Conservation (phyloP, 2,888 invertebrate genomes). For the Phortica magna region DNA sequence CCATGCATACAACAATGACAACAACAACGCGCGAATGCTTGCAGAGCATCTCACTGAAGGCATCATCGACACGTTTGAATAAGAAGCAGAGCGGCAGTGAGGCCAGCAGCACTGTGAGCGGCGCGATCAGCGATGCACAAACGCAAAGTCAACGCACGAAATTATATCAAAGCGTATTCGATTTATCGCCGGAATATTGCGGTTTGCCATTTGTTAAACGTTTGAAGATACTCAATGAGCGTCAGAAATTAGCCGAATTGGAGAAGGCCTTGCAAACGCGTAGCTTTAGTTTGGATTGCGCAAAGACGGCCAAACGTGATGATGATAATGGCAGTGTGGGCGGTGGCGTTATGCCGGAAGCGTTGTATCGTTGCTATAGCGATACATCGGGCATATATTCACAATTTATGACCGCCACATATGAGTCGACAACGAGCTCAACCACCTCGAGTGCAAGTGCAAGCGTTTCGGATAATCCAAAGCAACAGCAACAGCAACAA, state of each 20-base stretch:
- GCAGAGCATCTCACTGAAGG: conserved; percentile 39
- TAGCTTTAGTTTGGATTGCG: conserved; percentile 89
- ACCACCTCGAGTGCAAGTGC: conserved; percentile 74
- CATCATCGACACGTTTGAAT: neutral
- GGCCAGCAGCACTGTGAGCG: neutral
- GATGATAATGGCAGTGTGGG: conserved; percentile 70
- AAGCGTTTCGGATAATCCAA: conserved; percentile 51
- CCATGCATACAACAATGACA: conserved; percentile 47
- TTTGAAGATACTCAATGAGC: conserved; percentile 91
- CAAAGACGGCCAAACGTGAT: conserved; percentile 78
- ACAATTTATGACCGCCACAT: conserved; percentile 68
- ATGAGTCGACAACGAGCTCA: conserved; percentile 78
- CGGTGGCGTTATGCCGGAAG: conserved; percentile 77
- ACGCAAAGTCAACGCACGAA: conserved; percentile 77
- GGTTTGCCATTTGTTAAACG: conserved; percentile 93
- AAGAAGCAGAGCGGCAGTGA: neutral
- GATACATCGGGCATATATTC: conserved; percentile 86
- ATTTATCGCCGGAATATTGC: conserved; percentile 91
- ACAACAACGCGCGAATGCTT: conserved; percentile 48
- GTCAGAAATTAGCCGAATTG: conserved; percentile 90
- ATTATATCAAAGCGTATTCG: conserved; percentile 90
- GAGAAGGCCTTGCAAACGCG: conserved; percentile 87
- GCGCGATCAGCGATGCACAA: neutral
- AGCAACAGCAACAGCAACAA: conserved; percentile 45
- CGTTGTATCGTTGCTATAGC: conserved; percentile 87